These are phyloP conservation scores for Rhodophaea formosa DNA, from an alignment of 2,888 invertebrate species.

Conservation along the genomic window DNA sequence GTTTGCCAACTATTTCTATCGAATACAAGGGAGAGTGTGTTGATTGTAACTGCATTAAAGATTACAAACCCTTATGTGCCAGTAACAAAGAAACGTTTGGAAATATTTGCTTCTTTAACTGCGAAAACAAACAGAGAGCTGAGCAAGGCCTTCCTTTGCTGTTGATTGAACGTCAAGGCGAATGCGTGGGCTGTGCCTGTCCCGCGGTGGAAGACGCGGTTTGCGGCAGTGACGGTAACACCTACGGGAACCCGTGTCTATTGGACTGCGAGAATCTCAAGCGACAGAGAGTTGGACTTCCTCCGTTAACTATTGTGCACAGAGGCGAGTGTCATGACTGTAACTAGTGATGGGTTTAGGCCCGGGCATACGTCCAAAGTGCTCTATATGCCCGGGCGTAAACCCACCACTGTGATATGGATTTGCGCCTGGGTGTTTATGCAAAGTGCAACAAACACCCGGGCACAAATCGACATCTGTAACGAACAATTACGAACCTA, in stretches of 20 bases:
- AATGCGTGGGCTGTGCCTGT: not conserved
- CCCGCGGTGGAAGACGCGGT: not conserved
- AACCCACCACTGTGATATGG: not conserved
- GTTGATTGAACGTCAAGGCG: constrained; percentile 23
- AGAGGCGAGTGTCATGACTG: constrained; percentile 23
- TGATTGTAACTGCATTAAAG: not conserved
- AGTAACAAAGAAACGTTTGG: constrained; percentile 18
- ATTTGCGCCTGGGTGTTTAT: too few relatives aligned
- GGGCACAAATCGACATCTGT: constrained; percentile 14
- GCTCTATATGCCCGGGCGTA: constrained; percentile 16
- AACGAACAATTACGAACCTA: constrained; percentile 2
- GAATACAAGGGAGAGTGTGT: constrained; percentile 1
- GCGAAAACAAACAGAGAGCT: constrained; percentile 18
- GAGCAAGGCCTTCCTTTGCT: constrained; percentile 14
- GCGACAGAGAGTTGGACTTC: not conserved
- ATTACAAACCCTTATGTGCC: constrained; percentile 19
- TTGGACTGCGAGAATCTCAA: constrained; percentile 22
- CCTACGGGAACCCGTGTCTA: constrained; percentile 21
- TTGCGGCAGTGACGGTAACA: constrained; percentile 20
- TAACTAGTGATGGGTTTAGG: not conserved
- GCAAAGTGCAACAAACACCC: too few relatives aligned
- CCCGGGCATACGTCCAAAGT: not conserved
- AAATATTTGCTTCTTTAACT: constrained; percentile 15
- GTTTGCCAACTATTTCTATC: constrained; percentile 7
- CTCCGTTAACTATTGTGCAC: constrained; percentile 15